Percentiles rank a stretch among this genome's conserved stretches.
Conservation (phyloP, 2,797 vertebrate genomes). For the Oreochromis grahami region DNA sequence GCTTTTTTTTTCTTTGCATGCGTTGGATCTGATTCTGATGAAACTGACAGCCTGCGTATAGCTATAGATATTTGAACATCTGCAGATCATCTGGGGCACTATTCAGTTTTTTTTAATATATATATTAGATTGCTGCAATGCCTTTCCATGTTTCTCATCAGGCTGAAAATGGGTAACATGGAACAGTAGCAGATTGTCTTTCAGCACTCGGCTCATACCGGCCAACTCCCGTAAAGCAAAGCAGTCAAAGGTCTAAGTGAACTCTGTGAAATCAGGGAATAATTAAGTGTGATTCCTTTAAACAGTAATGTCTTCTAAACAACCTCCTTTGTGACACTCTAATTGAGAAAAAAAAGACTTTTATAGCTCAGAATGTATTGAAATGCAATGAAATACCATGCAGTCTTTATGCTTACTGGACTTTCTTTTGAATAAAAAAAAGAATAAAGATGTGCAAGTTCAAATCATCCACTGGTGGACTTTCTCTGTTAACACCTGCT, state of each 20-base stretch:
- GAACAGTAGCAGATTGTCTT: constrained; percentile 6
- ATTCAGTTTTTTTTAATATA: constrained; percentile 30
- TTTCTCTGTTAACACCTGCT: not conserved
- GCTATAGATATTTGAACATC: constrained; percentile 22
- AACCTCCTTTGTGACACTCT: constrained; percentile 77
- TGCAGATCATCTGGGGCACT: constrained; percentile 52
- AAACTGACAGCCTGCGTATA: constrained; percentile 18
- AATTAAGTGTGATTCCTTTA: constrained; percentile 77
- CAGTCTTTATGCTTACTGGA: constrained; percentile 83
- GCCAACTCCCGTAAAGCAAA: constrained; percentile 37
- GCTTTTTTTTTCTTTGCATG: constrained; percentile 42
- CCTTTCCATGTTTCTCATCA: constrained; percentile 29
- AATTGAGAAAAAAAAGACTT: constrained; percentile 70
- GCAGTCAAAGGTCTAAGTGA: constrained; percentile 61
- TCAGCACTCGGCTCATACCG: constrained; percentile 1
- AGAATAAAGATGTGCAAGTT: constrained; percentile 77
- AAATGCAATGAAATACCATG: constrained; percentile 81
- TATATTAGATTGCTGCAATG: constrained; percentile 11
- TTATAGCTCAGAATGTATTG: constrained; percentile 86
- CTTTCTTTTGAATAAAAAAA: constrained; percentile 78
- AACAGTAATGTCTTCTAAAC: constrained; percentile 75
- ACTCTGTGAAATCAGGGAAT: constrained; percentile 85
- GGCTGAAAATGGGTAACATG: not conserved
- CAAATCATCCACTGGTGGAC: constrained; percentile 23
- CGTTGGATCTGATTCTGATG: constrained; percentile 28